phyloP scores from a whole-genome alignment of 1,140 invertebrate genomes.

The Pseudoatta argentina region DNA sequence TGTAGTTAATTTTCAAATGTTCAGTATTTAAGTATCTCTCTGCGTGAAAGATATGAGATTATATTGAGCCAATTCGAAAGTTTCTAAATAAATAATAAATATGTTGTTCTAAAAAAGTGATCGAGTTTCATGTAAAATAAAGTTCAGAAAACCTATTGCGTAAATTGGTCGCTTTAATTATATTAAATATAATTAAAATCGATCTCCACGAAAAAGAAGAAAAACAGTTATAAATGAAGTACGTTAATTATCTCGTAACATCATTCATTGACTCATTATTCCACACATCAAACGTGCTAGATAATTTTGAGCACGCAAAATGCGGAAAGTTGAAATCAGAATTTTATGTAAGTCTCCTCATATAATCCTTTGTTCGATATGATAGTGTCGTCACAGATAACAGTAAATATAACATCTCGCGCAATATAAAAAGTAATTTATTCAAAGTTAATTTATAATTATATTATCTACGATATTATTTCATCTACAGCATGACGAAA shows the following conservation, averaged over 20 bases:
- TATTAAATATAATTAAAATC: neutral
- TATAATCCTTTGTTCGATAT: neutral
- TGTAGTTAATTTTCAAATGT: neutral
- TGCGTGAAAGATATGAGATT: neutral
- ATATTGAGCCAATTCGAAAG: neutral
- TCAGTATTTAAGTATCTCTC: neutral
- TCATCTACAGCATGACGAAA: neutral
- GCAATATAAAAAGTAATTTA: neutral
- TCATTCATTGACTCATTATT: neutral
- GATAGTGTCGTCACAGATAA: neutral
- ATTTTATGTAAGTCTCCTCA: conserved; percentile 70
- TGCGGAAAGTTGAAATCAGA: conserved; percentile 60
- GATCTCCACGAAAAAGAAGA: neutral
- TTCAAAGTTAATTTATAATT: neutral
- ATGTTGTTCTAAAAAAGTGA: neutral
- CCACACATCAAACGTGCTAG: conserved; percentile 64
- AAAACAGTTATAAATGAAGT: conserved; percentile 21
- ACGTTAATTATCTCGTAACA: neutral
- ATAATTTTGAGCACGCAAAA: conserved; percentile 71
- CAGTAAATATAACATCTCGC: neutral
- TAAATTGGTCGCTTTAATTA: neutral
- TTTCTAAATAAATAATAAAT: neutral
- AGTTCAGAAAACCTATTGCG: neutral
- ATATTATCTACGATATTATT: neutral
- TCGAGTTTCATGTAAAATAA: neutral